Conservation (phyloP, 2,888 invertebrate genomes). For the Philonicus albiceps region DNA sequence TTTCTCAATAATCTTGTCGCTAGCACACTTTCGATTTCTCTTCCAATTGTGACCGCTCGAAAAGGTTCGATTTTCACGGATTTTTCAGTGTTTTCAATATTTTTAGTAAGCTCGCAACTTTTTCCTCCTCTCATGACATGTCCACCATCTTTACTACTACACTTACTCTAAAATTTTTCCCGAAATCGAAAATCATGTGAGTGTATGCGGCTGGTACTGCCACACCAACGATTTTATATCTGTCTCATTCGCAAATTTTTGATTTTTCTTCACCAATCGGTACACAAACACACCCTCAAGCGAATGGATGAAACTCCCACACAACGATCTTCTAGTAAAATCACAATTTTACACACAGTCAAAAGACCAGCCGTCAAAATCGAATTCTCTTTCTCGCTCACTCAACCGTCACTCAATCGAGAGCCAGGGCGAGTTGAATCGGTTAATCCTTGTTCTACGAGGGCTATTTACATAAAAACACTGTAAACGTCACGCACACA, state of each 20-base stretch:
- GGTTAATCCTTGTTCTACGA: slow-evolving; percentile 14
- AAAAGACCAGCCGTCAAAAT: slow-evolving; percentile 16
- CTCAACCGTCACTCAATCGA: neutral
- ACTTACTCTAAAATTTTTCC: neutral
- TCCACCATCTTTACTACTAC: slow-evolving; percentile 52
- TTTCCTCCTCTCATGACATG: slow-evolving; percentile 54
- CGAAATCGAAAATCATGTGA: neutral
- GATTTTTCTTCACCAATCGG: neutral
- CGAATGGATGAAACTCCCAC: neutral
- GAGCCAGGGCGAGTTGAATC: neutral
- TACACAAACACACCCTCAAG: neutral
- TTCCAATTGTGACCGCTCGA: neutral
- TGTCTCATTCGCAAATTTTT: neutral
- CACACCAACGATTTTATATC: neutral
- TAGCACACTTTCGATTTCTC: neutral
- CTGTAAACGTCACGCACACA: neutral
- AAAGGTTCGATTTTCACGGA: slow-evolving; percentile 7
- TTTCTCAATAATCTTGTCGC: neutral
- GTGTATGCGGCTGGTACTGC: neutral
- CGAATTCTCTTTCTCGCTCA: neutral
- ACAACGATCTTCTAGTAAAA: neutral
- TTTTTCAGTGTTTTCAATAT: slow-evolving; percentile 12
- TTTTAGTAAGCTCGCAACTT: slow-evolving; percentile 9
- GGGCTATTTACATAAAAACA: neutral
- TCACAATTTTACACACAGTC: neutral